These are phyloP conservation scores for Excalfactoria chinensis DNA, from an alignment of 2,113 vertebrate genomes.

Conservation along the genomic window DNA sequence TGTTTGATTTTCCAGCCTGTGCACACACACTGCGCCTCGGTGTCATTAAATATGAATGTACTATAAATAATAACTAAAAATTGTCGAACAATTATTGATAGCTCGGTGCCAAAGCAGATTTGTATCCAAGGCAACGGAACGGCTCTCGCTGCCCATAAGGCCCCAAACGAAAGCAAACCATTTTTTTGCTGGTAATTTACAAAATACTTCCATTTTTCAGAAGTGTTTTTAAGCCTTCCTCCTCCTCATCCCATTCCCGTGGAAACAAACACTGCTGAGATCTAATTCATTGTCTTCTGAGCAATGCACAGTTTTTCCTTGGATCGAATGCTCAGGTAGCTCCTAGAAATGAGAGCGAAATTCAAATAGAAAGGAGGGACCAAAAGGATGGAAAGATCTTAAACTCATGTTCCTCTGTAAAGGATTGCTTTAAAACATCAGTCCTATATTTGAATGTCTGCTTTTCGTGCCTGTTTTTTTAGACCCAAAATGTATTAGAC, in stretches of 20 bases:
- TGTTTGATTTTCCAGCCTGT: neutral
- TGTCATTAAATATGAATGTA: slow-evolving; percentile 45
- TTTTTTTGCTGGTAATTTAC: neutral
- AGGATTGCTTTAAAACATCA: neutral
- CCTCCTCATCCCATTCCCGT: neutral
- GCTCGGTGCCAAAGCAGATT: neutral
- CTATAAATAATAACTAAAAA: slow-evolving; percentile 55
- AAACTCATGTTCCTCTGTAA: neutral
- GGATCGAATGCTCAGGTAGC: neutral
- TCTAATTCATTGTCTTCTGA: neutral
- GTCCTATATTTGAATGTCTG: neutral
- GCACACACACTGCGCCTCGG: neutral
- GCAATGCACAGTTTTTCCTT: neutral
- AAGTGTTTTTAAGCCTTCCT: neutral
- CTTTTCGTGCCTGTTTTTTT: neutral
- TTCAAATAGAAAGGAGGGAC: neutral
- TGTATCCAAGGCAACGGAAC: slow-evolving; percentile 28
- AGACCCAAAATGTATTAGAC: neutral
- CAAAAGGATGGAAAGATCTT: neutral
- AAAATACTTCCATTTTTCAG: neutral
- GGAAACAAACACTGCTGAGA: neutral
- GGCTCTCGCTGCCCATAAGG: neutral
- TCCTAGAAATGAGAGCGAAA: neutral
- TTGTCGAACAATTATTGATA: neutral
- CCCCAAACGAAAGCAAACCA: neutral